Conservation (phyloP, 2,797 vertebrate genomes). For the Petrocephalus sullivani region DNA sequence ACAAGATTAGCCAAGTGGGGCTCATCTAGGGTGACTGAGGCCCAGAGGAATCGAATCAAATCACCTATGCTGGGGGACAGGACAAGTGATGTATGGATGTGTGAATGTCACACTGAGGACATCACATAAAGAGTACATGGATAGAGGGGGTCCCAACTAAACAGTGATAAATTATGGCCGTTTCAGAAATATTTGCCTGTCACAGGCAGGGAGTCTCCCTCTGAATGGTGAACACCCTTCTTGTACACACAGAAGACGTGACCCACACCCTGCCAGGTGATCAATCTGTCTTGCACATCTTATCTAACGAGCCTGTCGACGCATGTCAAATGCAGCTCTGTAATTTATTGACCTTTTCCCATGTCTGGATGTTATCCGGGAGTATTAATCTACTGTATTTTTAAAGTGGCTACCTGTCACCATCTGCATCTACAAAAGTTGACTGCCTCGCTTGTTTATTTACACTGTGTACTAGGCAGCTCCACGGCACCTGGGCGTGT, state of each 20-base stretch:
- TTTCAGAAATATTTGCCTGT: neutral
- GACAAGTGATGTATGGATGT: neutral
- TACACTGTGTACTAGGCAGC: neutral
- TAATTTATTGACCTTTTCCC: neutral
- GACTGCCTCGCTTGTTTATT: neutral
- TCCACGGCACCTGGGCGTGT: neutral
- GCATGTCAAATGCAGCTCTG: neutral
- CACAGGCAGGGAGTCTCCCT: neutral
- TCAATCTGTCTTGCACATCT: neutral
- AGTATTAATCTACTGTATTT: neutral
- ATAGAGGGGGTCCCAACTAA: neutral
- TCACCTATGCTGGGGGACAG: neutral
- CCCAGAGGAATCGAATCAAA: neutral
- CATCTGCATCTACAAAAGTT: neutral
- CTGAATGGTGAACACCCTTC: neutral
- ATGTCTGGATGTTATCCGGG: neutral
- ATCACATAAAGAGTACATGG: neutral
- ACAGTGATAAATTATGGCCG: neutral
- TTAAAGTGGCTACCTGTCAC: neutral
- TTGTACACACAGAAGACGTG: neutral
- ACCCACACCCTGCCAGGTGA: neutral
- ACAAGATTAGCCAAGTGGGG: conserved; percentile 24
- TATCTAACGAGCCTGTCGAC: neutral
- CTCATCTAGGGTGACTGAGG: neutral
- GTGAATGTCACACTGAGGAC: neutral